These are phyloP conservation scores for Phataginus tricuspis DNA, from an alignment of 2,797 vertebrate species.

Conservation along the genomic window DNA sequence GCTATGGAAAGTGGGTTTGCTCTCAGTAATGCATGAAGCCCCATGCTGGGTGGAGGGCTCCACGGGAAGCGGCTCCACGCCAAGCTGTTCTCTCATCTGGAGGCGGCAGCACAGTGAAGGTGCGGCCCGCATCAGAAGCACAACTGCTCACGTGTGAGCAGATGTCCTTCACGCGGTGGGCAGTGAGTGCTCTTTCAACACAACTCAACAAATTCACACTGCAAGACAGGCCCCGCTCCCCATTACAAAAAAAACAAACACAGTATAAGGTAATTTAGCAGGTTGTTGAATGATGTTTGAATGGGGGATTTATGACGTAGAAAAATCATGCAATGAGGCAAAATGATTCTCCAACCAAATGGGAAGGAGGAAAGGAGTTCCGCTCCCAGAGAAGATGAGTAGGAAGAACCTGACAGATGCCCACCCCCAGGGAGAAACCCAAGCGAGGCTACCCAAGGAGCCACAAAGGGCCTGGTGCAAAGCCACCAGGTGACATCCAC, in stretches of 20 bases:
- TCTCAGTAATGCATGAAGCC: constrained; percentile 86
- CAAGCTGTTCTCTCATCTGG: constrained; percentile 89
- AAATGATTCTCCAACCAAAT: constrained; percentile 82
- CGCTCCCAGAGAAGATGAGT: background rate
- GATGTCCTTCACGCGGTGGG: constrained; percentile 84
- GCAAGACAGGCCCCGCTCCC: constrained; percentile 82
- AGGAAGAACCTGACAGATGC: background rate
- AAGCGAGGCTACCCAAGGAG: background rate
- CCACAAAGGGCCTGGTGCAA: background rate
- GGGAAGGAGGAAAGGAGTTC: constrained; percentile 8
- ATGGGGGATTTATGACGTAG: constrained; percentile 83
- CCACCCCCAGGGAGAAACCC: background rate
- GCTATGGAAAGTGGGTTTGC: constrained; percentile 78
- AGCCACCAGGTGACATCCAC: background rate
- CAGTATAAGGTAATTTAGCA: constrained; percentile 86
- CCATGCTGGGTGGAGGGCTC: constrained; percentile 83
- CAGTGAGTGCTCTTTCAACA: constrained; percentile 77
- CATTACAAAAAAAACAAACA: constrained; percentile 84
- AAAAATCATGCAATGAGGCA: constrained; percentile 80
- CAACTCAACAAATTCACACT: constrained; percentile 82
- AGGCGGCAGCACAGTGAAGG: constrained; percentile 83
- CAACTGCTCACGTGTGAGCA: constrained; percentile 90
- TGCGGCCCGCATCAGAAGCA: constrained; percentile 88
- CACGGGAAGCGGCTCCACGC: constrained; percentile 83
- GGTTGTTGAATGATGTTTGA: constrained; percentile 83